These are phyloP conservation scores for Heterodera schachtii DNA, from an alignment of 1,140 invertebrate genomes.

Conservation along the genomic window DNA sequence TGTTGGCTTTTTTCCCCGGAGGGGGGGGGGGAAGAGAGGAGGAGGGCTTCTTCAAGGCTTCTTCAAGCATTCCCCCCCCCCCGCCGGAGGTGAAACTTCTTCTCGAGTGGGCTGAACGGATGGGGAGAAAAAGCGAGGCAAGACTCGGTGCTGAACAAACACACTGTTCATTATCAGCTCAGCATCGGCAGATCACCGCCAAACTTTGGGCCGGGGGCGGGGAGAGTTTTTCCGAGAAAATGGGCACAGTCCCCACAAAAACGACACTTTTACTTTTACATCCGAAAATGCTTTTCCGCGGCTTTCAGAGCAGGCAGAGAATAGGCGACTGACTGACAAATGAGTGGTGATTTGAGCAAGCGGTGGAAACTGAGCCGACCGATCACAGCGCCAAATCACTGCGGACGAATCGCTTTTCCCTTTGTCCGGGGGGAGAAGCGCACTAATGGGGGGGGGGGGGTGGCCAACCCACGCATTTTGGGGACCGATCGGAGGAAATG, in stretches of 20 bases:
- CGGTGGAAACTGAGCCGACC: not conserved
- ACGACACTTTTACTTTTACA: not conserved
- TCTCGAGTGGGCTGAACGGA: not conserved
- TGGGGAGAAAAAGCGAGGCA: not conserved
- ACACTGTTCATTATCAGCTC: not conserved
- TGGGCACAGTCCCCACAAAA: not conserved
- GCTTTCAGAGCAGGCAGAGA: not conserved
- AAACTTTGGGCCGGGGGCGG: not conserved
- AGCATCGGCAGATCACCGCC: too few species aligned
- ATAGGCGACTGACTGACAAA: not conserved
- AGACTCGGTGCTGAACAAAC: not conserved
- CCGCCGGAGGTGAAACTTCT: not conserved
- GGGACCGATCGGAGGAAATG: not conserved
- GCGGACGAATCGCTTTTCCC: too few species aligned
- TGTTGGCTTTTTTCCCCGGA: not conserved
- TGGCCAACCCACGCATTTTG: not conserved
- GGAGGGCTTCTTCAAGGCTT: not conserved
- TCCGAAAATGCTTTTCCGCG: not conserved
- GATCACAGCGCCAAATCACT: not conserved
- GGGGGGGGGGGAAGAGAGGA: too few species aligned
- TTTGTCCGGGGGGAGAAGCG: not conserved
- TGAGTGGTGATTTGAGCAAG: not conserved
- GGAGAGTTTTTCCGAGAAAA: not conserved
- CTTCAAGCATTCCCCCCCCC: not conserved
- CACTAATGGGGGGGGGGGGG: too few species aligned